Conservation (phyloP, 2,113 vertebrate genomes). For the Dunckerocampus dactyliophorus region DNA sequence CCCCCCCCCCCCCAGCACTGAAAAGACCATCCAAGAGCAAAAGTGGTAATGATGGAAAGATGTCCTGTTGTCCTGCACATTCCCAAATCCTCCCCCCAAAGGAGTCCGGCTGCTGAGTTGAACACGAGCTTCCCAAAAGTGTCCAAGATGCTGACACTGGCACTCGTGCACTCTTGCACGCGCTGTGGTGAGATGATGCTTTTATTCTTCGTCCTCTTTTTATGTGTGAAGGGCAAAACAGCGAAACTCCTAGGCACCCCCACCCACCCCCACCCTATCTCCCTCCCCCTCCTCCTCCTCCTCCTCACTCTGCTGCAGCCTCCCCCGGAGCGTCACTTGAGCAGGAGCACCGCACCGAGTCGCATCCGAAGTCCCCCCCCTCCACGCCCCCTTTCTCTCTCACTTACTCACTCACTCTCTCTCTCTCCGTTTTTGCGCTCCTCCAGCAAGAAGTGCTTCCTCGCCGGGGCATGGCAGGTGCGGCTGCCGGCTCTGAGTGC, state of each 20-base stretch:
- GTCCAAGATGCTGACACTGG: neutral
- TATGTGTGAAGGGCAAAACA: conserved; percentile 3
- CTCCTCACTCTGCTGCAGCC: conserved; percentile 63
- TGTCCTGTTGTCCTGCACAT: no score
- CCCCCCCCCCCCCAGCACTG: conserved; percentile 43
- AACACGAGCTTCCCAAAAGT: no score
- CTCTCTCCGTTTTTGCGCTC: conserved; percentile 47
- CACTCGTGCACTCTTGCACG: no score
- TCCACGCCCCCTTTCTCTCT: conserved; percentile 44
- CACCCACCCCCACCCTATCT: neutral
- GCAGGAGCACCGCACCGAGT: conserved; percentile 64
- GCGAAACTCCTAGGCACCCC: neutral
- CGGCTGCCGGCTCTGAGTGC: conserved; percentile 58
- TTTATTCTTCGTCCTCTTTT: neutral
- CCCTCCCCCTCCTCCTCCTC: conserved; percentile 20
- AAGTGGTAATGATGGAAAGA: no score
- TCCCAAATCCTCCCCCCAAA: no score
- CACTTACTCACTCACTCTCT: no score
- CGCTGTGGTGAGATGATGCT: neutral
- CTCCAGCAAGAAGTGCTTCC: conserved; percentile 62
- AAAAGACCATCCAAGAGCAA: conserved; percentile 56
- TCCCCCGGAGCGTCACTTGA: conserved; percentile 61
- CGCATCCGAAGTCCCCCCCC: conserved; percentile 62
- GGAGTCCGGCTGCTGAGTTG: no score
- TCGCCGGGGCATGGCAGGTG: conserved; percentile 64